Evolutionary conservation across 2,888 invertebrate genomes (phyloP), one percentile per base, ranked within the genome.

Genomic region (Coleophora flavipennella): DNA sequence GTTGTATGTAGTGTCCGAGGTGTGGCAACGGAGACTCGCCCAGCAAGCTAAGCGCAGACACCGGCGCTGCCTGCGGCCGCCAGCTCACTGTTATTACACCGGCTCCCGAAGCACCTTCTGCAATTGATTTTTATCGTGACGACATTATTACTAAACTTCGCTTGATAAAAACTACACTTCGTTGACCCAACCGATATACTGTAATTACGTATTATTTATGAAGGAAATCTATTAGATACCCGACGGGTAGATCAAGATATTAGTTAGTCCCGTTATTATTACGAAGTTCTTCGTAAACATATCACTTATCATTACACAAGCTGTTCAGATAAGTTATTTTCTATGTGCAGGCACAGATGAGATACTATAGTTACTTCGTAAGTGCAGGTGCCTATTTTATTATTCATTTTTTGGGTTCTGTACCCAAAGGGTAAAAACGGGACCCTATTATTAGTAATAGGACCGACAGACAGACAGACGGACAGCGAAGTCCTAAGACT

Each of bases 81-180:
- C 42, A 51, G 58, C 71, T 64, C 64, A 67, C 78, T 68, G 58
- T 77, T 72, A 81, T 81, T 79, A 74, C 53, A 53, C 49, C 39
- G 55, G 76, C 75, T 75, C 57, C 77, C 60, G 72, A 69, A 65
- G 63, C 64, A 55, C 62, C 65, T 62, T 59, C 62, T 63, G 64
- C 66, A 67, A 74, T 75, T 72, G 78, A 79, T 79, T 77, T 67
- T 72, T 79, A 78, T 79, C 79, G 60, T 67, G 70, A 78, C 72
- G 70, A 76, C 68, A 75, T 78, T 72, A 79, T 77, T 70, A 72
- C 62, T 55, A 59, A 62, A 58, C 59, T 59, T 20, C 45, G 45
- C 49, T 44, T 48, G 53, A 63, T 62, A 64, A 65, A 66, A 67
- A 62, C 53, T 48, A 39, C 40, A 43, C 35, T 40, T 39, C 37